These are phyloP conservation scores for Triops longicaudatus DNA, from an alignment of 1,140 invertebrate genomes.

Conservation along the genomic window DNA sequence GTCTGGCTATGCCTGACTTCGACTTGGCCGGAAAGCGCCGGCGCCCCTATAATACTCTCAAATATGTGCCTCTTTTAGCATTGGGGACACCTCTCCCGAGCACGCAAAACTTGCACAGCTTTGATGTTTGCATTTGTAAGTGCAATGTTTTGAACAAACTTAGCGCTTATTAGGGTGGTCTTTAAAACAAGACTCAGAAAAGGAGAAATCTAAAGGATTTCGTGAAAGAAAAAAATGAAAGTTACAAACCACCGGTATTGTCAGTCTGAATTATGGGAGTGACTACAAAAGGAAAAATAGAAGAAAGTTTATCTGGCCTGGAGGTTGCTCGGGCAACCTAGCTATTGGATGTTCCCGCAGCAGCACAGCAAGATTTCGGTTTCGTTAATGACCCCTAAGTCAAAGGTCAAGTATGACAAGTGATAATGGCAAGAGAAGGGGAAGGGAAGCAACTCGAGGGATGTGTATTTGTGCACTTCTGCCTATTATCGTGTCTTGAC, in stretches of 20 bases:
- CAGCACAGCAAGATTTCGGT: conserved; percentile 7
- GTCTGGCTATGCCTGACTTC: conserved; percentile 5
- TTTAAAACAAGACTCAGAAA: too few relatives aligned
- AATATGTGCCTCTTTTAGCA: not conserved
- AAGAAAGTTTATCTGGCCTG: not conserved
- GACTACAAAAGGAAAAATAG: not conserved
- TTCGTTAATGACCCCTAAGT: conserved; percentile 5
- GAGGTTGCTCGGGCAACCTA: not conserved
- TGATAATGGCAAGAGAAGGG: not conserved
- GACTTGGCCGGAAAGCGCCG: not conserved
- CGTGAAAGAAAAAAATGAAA: too few relatives aligned
- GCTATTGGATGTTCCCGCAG: not conserved
- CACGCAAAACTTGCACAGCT: too few relatives aligned
- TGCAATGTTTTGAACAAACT: too few relatives aligned
- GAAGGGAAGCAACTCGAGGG: not conserved
- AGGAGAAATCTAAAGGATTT: too few relatives aligned
- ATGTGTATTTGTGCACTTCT: not conserved
- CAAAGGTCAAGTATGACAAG: conserved; percentile 12
- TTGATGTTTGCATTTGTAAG: too few relatives aligned
- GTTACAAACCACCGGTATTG: too few relatives aligned
- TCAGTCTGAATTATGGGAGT: not conserved
- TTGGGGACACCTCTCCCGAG: not conserved
- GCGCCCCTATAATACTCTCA: not conserved
- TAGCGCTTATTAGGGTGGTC: too few relatives aligned
- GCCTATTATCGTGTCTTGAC: not conserved